A percentile compares a stretch with the other conserved stretches of the same genome.
Evolutionary conservation across 2,113 vertebrate species (phyloP).

Genomic region (Syngnathoides biaculeatus): DNA sequence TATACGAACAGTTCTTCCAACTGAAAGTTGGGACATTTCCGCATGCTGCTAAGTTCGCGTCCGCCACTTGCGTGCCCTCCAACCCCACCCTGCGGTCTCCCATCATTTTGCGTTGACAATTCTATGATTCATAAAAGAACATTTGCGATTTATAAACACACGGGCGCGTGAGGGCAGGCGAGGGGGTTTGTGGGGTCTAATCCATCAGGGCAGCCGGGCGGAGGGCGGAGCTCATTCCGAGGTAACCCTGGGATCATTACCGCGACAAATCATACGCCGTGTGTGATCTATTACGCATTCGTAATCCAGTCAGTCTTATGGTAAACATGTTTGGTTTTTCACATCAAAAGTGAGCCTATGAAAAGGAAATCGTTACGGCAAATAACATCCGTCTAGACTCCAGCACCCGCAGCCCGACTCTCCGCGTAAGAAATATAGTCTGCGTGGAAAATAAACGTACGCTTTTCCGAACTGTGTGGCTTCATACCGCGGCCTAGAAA

Average conservation of each 20-base stretch:
- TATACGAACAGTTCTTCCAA: too few species aligned
- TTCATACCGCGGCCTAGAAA: constrained; percentile 36
- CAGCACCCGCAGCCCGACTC: constrained; percentile 31
- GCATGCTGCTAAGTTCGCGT: too few species aligned
- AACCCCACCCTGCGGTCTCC: constrained; percentile 92
- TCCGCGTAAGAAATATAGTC: constrained; percentile 56
- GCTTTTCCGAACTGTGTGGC: constrained; percentile 54
- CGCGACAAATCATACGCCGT: constrained; percentile 63
- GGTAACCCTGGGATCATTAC: constrained; percentile 69
- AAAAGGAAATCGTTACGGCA: neutral
- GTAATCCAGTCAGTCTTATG: constrained; percentile 31
- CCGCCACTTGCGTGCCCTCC: constrained; percentile 70
- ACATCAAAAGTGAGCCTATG: neutral
- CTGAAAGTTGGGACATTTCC: too few species aligned
- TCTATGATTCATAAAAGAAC: constrained; percentile 67
- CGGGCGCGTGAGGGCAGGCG: constrained; percentile 49
- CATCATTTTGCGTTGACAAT: constrained; percentile 60
- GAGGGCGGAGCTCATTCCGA: constrained; percentile 58
- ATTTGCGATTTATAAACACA: constrained; percentile 65
- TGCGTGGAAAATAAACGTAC: constrained; percentile 67
- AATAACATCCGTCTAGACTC: constrained; percentile 12
- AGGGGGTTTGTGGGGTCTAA: constrained; percentile 66
- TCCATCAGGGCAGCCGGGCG: constrained; percentile 65
- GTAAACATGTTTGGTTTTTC: constrained; percentile 19
- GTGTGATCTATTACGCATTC: constrained; percentile 59